Evolutionary conservation across 2,888 invertebrate species (phyloP).

Genomic region (Camponotus fellah): DNA sequence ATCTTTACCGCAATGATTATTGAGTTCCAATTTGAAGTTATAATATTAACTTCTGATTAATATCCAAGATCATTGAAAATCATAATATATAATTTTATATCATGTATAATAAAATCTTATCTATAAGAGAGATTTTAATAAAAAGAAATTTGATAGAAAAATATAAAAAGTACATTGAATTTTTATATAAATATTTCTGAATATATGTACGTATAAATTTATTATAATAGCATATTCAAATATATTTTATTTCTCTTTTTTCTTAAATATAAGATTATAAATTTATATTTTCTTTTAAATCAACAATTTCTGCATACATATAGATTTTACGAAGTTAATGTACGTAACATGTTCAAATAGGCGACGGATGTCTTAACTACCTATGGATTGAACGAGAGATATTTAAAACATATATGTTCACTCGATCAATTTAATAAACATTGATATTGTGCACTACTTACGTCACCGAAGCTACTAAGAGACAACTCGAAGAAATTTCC

Average conservation of each 20-base stretch:
- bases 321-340: slow-evolving; percentile 52
- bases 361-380: slow-evolving; percentile 69
- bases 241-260: background rate
- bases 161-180: background rate
- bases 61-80: no score
- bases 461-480: slow-evolving; percentile 73
- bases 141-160: background rate
- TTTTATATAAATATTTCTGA: background rate
- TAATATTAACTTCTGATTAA: background rate
- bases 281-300: background rate
- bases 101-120: background rate
- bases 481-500: slow-evolving; percentile 79
- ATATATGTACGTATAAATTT: background rate
- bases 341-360: slow-evolving; percentile 72
- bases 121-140: background rate
- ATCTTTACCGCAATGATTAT: background rate
- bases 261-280: background rate
- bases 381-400: slow-evolving; percentile 48
- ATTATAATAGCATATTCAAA: background rate
- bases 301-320: background rate
- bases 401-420: background rate
- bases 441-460: slow-evolving; percentile 45
- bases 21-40: background rate
- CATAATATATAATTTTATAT: background rate
- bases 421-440: background rate